Base-by-base conservation (phyloP, 2,888 invertebrate species). In the Asteroscopus sphinx region DNA sequence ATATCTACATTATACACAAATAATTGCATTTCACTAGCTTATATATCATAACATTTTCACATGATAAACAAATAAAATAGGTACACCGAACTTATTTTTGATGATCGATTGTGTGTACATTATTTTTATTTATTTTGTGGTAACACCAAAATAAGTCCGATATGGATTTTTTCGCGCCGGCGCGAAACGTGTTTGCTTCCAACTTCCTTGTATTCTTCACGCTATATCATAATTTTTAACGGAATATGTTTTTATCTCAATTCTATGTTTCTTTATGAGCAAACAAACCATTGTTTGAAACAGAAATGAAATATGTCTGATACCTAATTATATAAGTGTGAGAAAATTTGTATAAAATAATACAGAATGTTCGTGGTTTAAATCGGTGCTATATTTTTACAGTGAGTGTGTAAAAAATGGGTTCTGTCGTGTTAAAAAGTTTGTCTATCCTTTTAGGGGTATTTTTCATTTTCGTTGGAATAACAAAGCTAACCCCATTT, bases 381-480 rank as follows among this genome's bases (percentile, higher is more conserved):
- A 79, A 70, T 71, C 76, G 68, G 78, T 82, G 75, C 48, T 53
- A 26, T 54, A 72, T 63, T 59, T 68, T 48, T 55, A 35, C 46
- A 66, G 64, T 67, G 70, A 49, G 74, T 59, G 76, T 55, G 40
- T 61, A 57, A 73, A 88, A 82, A 86, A 94, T 93, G 93, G 94
- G 91, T 64, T 94, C 97, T 74, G 96, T 98, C 81, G 99, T 98
- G 76, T 92, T 99, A 67, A 98, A 96, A 92, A 98, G 98, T 86
- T 95, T 99, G 80, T 99, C 99, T 46, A 95, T 99, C 80, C 96
- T 99, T 48, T 94, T 99, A 85, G 99, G 99, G 63, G 95, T 99
- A 80, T 99, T 99, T 94, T 99, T 99, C 90, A 96, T 99, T 83
- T 98, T 99, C 88, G 98, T 99, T 73, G 99, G 99, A 58, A 96